Conservation (phyloP, 2,888 invertebrate genomes). For the Acanthococcus lagerstroemiae region DNA sequence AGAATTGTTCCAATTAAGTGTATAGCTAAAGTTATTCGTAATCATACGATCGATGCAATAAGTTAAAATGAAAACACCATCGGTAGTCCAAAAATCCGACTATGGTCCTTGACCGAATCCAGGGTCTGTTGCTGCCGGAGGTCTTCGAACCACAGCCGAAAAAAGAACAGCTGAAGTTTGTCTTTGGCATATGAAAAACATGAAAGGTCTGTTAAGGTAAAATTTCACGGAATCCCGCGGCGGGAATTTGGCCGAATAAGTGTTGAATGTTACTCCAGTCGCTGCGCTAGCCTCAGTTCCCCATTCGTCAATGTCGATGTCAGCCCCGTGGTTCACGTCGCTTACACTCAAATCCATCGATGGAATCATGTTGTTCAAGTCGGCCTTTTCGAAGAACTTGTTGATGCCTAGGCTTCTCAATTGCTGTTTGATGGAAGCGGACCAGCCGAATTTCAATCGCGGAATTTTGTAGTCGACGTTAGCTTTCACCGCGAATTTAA, state of each 20-base stretch:
- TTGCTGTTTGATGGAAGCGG: background rate
- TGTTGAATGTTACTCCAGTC: conserved; percentile 36
- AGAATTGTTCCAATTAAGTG: no score
- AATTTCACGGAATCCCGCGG: conserved; percentile 42
- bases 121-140: no score
- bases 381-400: conserved; percentile 55
- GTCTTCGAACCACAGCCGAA: background rate
- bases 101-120: no score
- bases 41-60: no score
- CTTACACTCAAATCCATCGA: conserved; percentile 32
- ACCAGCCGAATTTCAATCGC: background rate
- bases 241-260: conserved; percentile 36
- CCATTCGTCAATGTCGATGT: conserved; percentile 44
- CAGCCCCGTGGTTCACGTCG: conserved; percentile 46
- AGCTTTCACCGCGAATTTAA: conserved; percentile 34
- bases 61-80: no score
- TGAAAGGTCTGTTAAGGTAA: conserved; percentile 43
- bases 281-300: conserved; percentile 47
- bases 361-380: conserved; percentile 44
- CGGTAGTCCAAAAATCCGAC: no score
- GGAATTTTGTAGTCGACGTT: conserved; percentile 12
- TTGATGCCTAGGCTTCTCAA: conserved; percentile 46
- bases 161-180: conserved; percentile 34
- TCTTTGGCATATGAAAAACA: conserved; percentile 45
- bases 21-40: no score